Evolutionary conservation across 2,113 vertebrate genomes (phyloP).

Genomic region (Propithecus coquereli): DNA sequence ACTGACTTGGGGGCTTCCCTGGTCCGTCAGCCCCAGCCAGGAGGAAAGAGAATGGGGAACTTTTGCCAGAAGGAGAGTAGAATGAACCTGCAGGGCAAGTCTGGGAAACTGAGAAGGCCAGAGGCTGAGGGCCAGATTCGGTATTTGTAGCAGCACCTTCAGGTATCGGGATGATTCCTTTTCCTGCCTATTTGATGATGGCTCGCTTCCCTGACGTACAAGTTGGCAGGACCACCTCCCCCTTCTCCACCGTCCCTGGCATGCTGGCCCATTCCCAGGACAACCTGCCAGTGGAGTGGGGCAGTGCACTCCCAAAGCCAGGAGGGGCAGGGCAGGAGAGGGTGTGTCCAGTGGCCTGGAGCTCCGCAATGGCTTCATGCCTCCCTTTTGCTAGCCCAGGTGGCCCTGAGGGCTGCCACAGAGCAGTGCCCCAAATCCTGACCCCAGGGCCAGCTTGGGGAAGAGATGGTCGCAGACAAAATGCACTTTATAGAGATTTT

Average conservation of each 20-base stretch:
- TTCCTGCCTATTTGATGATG: not conserved
- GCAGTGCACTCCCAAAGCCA: not conserved
- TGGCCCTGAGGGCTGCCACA: not conserved
- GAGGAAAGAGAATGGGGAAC: not conserved
- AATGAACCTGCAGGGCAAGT: not conserved
- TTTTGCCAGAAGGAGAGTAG: not conserved
- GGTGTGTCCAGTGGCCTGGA: not conserved
- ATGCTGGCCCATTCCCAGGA: not conserved
- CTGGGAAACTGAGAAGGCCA: not conserved
- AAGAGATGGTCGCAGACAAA: constrained; percentile 57
- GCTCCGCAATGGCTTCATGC: not conserved
- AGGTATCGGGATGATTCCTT: not conserved
- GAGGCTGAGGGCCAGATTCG: not conserved
- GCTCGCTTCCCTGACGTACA: not conserved
- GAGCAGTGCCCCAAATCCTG: not conserved
- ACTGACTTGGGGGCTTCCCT: not conserved
- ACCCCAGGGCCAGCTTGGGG: not conserved
- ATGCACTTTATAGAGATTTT: constrained; percentile 78
- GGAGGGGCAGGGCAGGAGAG: not conserved
- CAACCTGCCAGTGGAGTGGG: not conserved
- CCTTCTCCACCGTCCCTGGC: not conserved
- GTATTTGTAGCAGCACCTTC: not conserved
- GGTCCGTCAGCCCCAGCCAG: not conserved
- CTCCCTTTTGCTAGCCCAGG: not conserved
- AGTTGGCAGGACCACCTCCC: not conserved